Base-by-base conservation (phyloP, 1,140 invertebrate genomes). In the Bursaphelenchus mucronatus region DNA sequence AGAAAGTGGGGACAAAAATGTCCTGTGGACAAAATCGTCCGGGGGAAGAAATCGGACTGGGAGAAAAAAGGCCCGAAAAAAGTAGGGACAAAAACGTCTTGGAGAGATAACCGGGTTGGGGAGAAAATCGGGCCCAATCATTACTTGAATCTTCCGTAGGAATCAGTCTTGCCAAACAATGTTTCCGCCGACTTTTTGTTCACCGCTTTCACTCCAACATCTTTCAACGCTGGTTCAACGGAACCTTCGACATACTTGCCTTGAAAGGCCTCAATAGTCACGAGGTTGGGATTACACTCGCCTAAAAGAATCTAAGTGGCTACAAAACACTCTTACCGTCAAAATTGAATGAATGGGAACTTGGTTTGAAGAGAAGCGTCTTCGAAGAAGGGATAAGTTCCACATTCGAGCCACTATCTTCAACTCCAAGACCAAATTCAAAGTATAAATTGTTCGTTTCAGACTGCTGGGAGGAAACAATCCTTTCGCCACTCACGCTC, bases 351-450 rank as follows among this genome's bases (percentile, higher is more conserved):
- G 86, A 84, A 8, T 86, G 70, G 3, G 83, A 83, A 19, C 83
- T 70, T 1, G 90, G 90, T 59, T 83, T 86, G 75, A 93, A 92
- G 19, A 93, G 83, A 46, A 92, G 83, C 19, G 86, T 78, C 9
- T 76, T 72, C 30, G 30, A 30, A 30, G 30, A 3, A 30, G 30
- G 30, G 30, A 30, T 30, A 30, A 30, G 30, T 30, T 30, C 30
- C 5, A 30, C 30, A 30, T 30, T 30, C 2, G 30, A 30, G 30
- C 30, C 30, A 30, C 30, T 30, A 5, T 30, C 30, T 30, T 30
- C 2, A 30, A 30, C 30, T 30, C 30, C 30, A 30, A 30, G 30
- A 30, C 5, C 30, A 30, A 30, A 30, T 30, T 30, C 30, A 30
- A 30, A 30, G 30, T 5, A 5, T 30, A 30, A 30, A 30, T 30